Percentiles rank a stretch among this genome's conserved stretches.
These are phyloP conservation scores for Mandrillus leucophaeus DNA, from an alignment of 2,113 vertebrate species.

Conservation along the genomic window DNA sequence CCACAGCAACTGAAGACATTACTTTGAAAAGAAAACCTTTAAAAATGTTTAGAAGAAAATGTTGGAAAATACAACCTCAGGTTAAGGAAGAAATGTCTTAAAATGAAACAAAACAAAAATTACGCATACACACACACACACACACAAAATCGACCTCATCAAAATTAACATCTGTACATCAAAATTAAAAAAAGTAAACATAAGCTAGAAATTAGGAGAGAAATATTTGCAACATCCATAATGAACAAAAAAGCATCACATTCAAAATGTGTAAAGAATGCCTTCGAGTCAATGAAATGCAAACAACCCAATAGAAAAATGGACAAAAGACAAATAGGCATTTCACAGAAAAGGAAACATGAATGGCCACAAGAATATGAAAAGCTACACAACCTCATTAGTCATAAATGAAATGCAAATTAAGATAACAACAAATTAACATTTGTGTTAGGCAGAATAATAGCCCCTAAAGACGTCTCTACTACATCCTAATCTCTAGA, in stretches of 20 bases:
- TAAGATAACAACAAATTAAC: not conserved
- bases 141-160: not conserved
- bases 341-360: not conserved
- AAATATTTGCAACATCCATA: not conserved
- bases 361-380: not conserved
- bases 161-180: not conserved
- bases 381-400: not conserved
- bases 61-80: not conserved
- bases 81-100: not conserved
- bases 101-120: not conserved
- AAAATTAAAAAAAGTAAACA: not conserved
- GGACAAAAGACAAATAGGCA: not conserved
- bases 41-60: not conserved
- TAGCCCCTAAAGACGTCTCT: not conserved
- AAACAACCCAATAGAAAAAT: not conserved
- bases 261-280: slow-evolving; percentile 32
- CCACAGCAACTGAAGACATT: not conserved
- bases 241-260: not conserved
- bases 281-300: not conserved
- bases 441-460: not conserved
- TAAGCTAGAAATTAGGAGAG: not conserved
- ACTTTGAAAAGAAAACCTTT: not conserved
- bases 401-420: not conserved
- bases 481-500: not conserved
- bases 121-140: not conserved